Evolutionary conservation across 2,888 invertebrate genomes (phyloP).

Genomic region (Papilio demoleus): DNA sequence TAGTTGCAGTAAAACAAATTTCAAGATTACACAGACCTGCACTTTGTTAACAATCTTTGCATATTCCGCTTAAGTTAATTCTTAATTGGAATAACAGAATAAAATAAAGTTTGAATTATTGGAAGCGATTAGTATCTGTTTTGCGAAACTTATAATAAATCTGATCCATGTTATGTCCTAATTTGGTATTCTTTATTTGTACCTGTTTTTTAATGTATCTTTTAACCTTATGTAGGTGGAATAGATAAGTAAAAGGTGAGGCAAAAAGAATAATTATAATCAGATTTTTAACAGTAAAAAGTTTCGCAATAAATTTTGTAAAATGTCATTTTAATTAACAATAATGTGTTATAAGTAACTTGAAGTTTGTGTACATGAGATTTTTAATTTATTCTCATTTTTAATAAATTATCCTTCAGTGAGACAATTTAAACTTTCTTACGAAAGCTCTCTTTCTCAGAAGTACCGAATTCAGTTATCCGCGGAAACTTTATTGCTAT

Average conservation of each 20-base stretch:
- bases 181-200: background rate
- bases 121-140: background rate
- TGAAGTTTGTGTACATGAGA: background rate
- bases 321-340: background rate
- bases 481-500: constrained; percentile 12
- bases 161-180: background rate
- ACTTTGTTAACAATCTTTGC: constrained; percentile 25
- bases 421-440: constrained; percentile 2
- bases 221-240: background rate
- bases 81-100: background rate
- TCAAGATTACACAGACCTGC: constrained; percentile 25
- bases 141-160: background rate
- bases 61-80: background rate
- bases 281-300: background rate
- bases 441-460: background rate
- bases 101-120: background rate
- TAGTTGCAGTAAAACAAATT: background rate
- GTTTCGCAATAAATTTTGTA: too few relatives aligned
- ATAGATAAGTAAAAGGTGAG: background rate
- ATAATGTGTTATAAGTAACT: background rate
- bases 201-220: background rate
- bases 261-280: background rate
- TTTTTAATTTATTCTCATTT: background rate
- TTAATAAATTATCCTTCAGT: background rate
- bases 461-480: constrained; percentile 2